Evolutionary conservation across 2,888 invertebrate species (phyloP).

Genomic region (Rhodophaea formosa): DNA sequence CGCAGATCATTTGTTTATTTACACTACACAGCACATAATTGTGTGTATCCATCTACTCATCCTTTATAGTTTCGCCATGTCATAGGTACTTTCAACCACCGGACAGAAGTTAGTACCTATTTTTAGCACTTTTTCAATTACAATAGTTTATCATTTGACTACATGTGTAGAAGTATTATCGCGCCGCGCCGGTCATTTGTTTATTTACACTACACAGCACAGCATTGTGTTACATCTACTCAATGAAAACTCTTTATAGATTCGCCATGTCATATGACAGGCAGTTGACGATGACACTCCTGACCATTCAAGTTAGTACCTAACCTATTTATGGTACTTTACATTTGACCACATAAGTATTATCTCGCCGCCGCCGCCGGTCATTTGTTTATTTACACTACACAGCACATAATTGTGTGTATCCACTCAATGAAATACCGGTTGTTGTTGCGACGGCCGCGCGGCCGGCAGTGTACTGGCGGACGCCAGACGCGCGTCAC

Average conservation of each 20-base stretch:
- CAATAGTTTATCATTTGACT: too few relatives aligned
- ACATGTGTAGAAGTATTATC: not conserved
- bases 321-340: too few relatives aligned
- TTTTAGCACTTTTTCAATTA: too few relatives aligned
- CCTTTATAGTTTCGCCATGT: too few relatives aligned
- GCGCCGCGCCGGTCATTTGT: not conserved
- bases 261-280: too few relatives aligned
- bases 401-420: not conserved
- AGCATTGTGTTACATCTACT: not conserved
- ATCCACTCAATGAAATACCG: not conserved
- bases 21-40: not conserved
- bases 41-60: not conserved
- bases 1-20: constrained; percentile 7
- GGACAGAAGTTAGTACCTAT: too few relatives aligned
- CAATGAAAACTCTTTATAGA: too few relatives aligned
- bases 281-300: too few relatives aligned
- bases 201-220: constrained; percentile 1
- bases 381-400: constrained; percentile 9
- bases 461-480: constrained; percentile 3
- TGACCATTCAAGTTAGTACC: too few relatives aligned
- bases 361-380: not conserved
- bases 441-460: not conserved
- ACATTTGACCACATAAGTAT: too few relatives aligned
- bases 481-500: not conserved
- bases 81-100: too few relatives aligned